These are phyloP conservation scores for Calephelis nemesis DNA, from an alignment of 1,140 invertebrate species.

Conservation along the genomic window DNA sequence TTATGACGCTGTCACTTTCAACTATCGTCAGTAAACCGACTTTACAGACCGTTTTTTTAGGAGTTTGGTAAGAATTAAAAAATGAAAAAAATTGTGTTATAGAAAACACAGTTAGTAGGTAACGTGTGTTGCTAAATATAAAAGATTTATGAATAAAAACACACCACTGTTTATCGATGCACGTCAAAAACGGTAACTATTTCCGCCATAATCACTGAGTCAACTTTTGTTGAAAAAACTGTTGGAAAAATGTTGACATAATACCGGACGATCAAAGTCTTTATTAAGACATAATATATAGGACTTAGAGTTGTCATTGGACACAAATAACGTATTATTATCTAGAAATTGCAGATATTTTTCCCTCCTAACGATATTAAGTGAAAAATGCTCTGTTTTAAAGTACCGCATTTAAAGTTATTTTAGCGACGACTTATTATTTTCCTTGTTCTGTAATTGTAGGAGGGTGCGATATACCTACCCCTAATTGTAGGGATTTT, in stretches of 20 bases:
- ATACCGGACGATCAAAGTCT: slow-evolving; percentile 25
- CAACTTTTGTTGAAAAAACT: slow-evolving; percentile 6
- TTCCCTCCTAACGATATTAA: background rate
- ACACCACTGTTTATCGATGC: background rate
- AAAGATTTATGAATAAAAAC: background rate
- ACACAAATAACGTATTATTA: slow-evolving; percentile 22
- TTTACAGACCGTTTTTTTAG: no score
- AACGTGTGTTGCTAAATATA: no score
- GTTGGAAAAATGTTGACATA: slow-evolving; percentile 42
- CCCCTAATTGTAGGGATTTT: background rate
- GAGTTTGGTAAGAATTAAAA: no score
- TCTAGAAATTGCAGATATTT: background rate
- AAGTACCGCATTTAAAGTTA: background rate
- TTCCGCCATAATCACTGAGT: slow-evolving; percentile 5
- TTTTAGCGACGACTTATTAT: background rate
- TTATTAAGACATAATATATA: slow-evolving; percentile 1
- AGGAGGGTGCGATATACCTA: background rate
- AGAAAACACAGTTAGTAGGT: no score
- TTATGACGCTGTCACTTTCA: no score
- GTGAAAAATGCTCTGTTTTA: slow-evolving; percentile 1
- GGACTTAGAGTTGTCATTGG: slow-evolving; percentile 31
- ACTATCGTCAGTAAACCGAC: no score
- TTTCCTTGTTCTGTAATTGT: slow-evolving; percentile 7
- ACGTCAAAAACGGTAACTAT: slow-evolving; percentile 12
- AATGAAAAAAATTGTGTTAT: no score